Evolutionary conservation across 2,888 invertebrate genomes (phyloP).

Genomic region (Bombylius major): DNA sequence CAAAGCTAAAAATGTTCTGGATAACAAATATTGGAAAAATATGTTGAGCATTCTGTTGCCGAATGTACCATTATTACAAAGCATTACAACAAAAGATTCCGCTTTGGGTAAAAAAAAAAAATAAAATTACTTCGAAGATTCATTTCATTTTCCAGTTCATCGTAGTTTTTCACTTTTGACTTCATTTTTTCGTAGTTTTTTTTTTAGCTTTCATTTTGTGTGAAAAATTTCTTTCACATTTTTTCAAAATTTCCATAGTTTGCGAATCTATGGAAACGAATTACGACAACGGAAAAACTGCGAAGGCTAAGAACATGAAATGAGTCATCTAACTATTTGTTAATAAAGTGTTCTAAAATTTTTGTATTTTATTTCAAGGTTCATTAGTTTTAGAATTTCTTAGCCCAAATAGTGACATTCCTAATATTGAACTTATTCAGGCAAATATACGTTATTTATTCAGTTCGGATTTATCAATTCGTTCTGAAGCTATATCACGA

Average conservation of each 20-base stretch:
- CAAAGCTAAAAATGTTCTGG: slow-evolving; percentile 22
- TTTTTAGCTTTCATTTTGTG: too few species aligned
- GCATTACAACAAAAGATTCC: slow-evolving; percentile 16
- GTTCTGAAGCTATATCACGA: slow-evolving; percentile 24
- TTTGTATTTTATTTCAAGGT: background rate
- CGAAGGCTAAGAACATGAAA: too few species aligned
- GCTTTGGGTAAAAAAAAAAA: slow-evolving; percentile 9
- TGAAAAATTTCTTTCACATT: background rate
- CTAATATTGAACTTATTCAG: slow-evolving; percentile 19
- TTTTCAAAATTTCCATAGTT: background rate
- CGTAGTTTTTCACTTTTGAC: too few species aligned
- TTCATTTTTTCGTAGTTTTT: too few species aligned
- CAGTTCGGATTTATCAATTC: slow-evolving; percentile 18
- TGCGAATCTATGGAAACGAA: too few species aligned
- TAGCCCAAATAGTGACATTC: slow-evolving; percentile 25
- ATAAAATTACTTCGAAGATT: too few species aligned
- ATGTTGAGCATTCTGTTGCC: slow-evolving; percentile 21
- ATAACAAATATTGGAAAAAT: slow-evolving; percentile 15
- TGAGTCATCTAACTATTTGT: too few species aligned
- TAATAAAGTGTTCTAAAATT: too few species aligned
- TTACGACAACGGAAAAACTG: too few species aligned
- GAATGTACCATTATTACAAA: slow-evolving; percentile 24
- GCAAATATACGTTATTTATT: slow-evolving; percentile 28
- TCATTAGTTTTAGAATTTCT: slow-evolving; percentile 19
- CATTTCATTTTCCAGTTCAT: too few species aligned